Percentiles rank a stretch among this genome's conserved stretches.
Conservation (phyloP, 1,140 invertebrate genomes). For the Batillaria attramentaria region DNA sequence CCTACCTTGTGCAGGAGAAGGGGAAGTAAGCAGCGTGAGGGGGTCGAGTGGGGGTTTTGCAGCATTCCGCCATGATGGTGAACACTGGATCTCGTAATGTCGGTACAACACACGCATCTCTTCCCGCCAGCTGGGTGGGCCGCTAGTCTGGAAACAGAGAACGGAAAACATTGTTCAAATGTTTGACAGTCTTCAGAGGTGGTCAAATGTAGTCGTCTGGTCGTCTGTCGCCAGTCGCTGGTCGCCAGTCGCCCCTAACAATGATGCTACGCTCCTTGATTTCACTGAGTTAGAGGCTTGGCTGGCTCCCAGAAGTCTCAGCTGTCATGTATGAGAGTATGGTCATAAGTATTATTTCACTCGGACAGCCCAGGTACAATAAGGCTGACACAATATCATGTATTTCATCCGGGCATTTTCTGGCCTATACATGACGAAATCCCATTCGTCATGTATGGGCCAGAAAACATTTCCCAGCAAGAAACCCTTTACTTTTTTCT, state of each 20-base stretch:
- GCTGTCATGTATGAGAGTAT: too few species aligned
- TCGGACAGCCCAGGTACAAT: too few species aligned
- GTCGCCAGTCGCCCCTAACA: too few species aligned
- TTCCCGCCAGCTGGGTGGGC: slow-evolving; percentile 40
- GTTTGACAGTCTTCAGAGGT: too few species aligned
- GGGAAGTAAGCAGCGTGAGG: neutral
- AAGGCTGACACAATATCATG: neutral
- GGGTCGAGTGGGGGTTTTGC: slow-evolving; percentile 28
- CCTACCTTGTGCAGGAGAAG: neutral
- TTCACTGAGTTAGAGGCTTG: too few species aligned
- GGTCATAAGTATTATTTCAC: too few species aligned
- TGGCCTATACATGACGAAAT: neutral
- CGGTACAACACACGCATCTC: slow-evolving; percentile 47
- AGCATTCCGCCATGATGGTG: slow-evolving; percentile 44
- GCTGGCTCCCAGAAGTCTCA: too few species aligned
- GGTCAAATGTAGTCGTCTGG: too few species aligned
- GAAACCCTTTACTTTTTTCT: neutral
- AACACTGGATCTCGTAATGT: slow-evolving; percentile 53
- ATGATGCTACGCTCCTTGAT: too few species aligned
- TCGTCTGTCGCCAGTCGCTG: too few species aligned
- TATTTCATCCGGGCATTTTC: neutral
- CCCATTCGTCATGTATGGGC: neutral
- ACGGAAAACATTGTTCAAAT: too few species aligned
- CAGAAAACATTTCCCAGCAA: neutral
- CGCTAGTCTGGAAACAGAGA: slow-evolving; percentile 6